Percentiles rank a stretch among this genome's conserved stretches.
These are phyloP conservation scores for Pantherophis vulpinus DNA, from an alignment of 2,797 vertebrate genomes.

Conservation along the genomic window DNA sequence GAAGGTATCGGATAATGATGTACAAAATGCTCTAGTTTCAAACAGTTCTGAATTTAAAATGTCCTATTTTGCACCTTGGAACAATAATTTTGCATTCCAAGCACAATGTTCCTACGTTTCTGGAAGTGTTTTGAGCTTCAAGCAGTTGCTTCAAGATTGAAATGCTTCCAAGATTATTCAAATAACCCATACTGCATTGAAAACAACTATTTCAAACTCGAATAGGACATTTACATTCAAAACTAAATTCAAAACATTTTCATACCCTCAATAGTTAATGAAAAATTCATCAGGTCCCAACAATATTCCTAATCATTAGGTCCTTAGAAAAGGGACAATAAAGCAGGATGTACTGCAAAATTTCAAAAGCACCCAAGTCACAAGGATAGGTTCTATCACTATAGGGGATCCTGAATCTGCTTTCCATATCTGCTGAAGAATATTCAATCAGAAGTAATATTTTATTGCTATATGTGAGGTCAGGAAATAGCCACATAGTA, in stretches of 20 bases:
- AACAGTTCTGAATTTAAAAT: background rate
- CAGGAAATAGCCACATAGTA: background rate
- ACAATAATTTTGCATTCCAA: background rate
- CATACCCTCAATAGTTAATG: background rate
- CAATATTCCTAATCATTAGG: background rate
- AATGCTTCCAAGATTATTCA: background rate
- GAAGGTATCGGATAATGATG: background rate
- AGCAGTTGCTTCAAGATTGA: background rate
- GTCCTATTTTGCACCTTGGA: background rate
- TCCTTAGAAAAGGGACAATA: background rate
- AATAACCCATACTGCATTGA: background rate
- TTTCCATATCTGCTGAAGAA: background rate
- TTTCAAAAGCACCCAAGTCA: background rate
- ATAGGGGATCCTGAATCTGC: background rate
- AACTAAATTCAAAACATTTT: background rate
- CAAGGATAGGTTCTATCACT: background rate
- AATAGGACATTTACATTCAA: background rate
- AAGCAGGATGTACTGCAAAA: background rate
- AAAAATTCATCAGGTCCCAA: background rate
- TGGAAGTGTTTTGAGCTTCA: background rate
- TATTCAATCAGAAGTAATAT: background rate
- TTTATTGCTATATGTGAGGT: background rate
- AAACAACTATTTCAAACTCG: background rate
- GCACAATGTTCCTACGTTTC: background rate
- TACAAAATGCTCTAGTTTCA: background rate